These are phyloP conservation scores for Sinentomon sp. DNA, from an alignment of 2,888 invertebrate species.

Conservation along the genomic window DNA sequence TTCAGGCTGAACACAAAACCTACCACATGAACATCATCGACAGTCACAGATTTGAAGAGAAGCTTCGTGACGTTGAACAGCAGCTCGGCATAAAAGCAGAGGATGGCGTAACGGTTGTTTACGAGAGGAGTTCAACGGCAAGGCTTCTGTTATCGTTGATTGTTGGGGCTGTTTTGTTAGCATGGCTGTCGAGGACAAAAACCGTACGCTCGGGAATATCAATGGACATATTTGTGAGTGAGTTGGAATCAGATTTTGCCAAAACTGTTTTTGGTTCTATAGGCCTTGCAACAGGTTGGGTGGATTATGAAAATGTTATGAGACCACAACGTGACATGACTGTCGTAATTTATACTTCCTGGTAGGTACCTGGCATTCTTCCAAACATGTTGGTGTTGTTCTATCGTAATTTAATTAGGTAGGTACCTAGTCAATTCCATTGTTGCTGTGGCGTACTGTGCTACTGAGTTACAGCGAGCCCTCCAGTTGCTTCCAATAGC, in stretches of 20 bases:
- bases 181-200: conserved; percentile 35
- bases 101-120: conserved; percentile 44
- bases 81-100: conserved; percentile 50
- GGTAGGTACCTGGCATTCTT: too few species aligned
- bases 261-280: neutral
- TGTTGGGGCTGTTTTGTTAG: conserved; percentile 34
- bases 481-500: too few species aligned
- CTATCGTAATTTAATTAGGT: too few species aligned
- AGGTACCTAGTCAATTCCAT: too few species aligned
- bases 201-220: conserved; percentile 32
- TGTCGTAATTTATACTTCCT: too few species aligned
- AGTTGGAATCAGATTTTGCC: conserved; percentile 4
- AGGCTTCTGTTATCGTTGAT: conserved; percentile 38
- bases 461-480: too few species aligned
- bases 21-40: conserved; percentile 66
- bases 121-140: conserved; percentile 44
- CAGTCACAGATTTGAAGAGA: conserved; percentile 61
- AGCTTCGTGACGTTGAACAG: conserved; percentile 55
- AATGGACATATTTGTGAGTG: conserved; percentile 52
- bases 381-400: too few species aligned
- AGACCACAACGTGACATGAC: too few species aligned
- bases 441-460: too few species aligned
- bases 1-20: conserved; percentile 31
- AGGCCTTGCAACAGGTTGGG: neutral
- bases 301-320: too few species aligned